phyloP scores from a whole-genome alignment of 1,140 invertebrate genomes.

The Atopsyche davidsoni region DNA sequence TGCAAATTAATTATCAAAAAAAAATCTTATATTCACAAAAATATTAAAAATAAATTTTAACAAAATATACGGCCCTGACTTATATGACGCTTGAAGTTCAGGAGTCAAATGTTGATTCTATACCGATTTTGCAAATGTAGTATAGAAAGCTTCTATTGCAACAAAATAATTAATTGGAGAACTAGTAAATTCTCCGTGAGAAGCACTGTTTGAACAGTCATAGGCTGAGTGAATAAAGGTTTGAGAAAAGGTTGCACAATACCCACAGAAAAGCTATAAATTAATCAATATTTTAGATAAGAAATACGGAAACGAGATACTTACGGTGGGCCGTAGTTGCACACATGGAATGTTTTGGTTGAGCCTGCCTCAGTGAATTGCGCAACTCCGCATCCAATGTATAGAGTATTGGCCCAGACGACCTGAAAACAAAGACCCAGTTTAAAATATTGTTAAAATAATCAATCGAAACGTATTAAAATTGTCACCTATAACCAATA shows the following conservation, averaged over 20 bases:
- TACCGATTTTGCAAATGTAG: too few species aligned
- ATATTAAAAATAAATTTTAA: too few species aligned
- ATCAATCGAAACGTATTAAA: neutral
- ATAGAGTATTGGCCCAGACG: constrained; percentile 20
- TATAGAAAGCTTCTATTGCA: neutral
- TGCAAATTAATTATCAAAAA: too few species aligned
- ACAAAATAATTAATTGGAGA: neutral
- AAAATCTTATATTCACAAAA: too few species aligned
- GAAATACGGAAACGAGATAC: neutral
- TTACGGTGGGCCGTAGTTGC: constrained; percentile 27
- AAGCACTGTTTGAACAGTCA: neutral
- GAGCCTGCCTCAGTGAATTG: neutral
- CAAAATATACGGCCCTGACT: too few species aligned
- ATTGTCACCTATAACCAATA: neutral
- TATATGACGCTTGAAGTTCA: too few species aligned
- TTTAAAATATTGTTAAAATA: neutral
- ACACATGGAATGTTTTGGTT: constrained; percentile 21
- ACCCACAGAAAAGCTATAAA: neutral
- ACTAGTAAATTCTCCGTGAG: neutral
- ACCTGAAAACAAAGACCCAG: constrained; percentile 8
- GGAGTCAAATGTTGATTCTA: too few species aligned
- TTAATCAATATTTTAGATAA: neutral
- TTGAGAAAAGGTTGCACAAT: neutral
- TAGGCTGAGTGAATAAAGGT: neutral
- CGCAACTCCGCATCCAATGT: constrained; percentile 22